Evolutionary conservation across 2,113 vertebrate genomes (phyloP).

Genomic region (Ochotona curzoniae): DNA sequence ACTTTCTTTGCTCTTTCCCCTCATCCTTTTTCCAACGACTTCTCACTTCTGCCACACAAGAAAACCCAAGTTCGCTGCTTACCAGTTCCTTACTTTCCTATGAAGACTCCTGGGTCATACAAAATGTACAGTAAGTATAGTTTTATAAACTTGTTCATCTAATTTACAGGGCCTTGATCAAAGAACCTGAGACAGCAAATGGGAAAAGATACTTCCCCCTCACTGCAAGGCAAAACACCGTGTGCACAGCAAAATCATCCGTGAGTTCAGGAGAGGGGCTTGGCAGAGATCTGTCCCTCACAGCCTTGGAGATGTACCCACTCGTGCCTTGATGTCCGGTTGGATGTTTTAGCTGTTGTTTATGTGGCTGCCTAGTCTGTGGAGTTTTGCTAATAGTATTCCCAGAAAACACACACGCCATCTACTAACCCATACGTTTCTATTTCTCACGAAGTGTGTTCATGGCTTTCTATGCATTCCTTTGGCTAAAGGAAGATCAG

Average conservation of each 20-base stretch:
- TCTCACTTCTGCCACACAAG: too few relatives aligned
- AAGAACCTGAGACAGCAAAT: neutral
- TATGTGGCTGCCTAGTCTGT: too few relatives aligned
- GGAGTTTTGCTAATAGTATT: accelerated
- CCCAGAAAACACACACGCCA: accelerated
- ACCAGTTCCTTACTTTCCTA: neutral
- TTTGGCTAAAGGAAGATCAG: neutral
- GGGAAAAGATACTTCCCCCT: too few relatives aligned
- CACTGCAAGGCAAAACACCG: neutral
- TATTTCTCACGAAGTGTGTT: accelerated
- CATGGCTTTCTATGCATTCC: neutral
- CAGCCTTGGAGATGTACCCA: too few relatives aligned
- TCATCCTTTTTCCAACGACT: neutral
- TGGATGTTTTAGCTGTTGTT: neutral
- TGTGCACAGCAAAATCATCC: accelerated
- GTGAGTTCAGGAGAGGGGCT: neutral
- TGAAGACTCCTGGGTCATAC: accelerated
- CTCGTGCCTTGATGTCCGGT: accelerated
- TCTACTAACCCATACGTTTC: accelerated
- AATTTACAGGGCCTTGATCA: neutral
- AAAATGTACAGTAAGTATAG: neutral
- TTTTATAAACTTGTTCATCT: neutral
- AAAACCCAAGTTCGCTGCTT: neutral
- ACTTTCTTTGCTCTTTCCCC: neutral
- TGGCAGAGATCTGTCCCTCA: accelerated